A percentile compares a stretch with the other conserved stretches of the same genome.
Conservation (phyloP, 2,113 vertebrate genomes). For the Melospiza melodia region DNA sequence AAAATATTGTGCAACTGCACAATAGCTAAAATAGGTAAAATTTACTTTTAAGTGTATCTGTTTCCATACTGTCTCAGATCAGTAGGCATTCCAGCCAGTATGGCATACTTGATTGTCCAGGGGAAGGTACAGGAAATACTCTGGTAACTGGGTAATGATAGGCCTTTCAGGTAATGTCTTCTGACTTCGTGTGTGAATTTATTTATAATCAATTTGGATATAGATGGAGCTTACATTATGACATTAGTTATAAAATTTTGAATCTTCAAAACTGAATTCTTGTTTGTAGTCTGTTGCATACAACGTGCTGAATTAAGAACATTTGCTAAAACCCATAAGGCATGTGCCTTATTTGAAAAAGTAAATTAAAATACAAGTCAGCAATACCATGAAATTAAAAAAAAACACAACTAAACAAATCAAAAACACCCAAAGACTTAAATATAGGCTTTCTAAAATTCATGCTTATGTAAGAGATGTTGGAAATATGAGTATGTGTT, state of each 20-base stretch:
- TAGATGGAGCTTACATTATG: neutral
- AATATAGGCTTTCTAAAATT: neutral
- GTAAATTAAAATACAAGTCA: neutral
- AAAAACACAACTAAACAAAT: rapidly evolving
- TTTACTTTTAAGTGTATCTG: neutral
- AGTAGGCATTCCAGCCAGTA: neutral
- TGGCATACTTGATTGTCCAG: neutral
- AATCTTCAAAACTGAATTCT: neutral
- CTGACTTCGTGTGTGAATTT: neutral
- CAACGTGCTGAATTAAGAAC: neutral
- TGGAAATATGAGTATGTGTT: neutral
- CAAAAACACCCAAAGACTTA: neutral
- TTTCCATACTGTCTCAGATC: neutral
- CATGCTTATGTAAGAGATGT: neutral
- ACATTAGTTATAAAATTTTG: neutral
- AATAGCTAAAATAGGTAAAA: neutral
- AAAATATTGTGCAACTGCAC: neutral
- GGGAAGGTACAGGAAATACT: neutral
- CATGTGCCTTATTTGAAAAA: neutral
- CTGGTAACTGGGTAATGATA: neutral
- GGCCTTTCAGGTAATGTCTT: neutral
- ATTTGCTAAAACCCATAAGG: neutral
- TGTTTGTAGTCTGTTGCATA: neutral
- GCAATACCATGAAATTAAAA: neutral
- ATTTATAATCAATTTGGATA: neutral